These are phyloP conservation scores for Heteromurus nitidus DNA, from an alignment of 2,888 invertebrate genomes.

Conservation along the genomic window DNA sequence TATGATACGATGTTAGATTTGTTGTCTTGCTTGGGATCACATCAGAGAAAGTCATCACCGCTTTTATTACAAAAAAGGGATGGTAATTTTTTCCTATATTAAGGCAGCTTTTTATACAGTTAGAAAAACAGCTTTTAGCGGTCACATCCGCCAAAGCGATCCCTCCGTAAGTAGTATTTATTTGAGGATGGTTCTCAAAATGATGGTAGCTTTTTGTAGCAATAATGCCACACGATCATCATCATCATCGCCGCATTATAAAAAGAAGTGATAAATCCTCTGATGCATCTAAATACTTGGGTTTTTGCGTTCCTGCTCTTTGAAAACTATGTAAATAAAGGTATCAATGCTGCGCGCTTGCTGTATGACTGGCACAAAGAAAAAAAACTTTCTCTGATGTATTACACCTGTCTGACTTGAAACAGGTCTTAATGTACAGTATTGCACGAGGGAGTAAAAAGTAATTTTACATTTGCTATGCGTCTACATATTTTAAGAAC, in stretches of 20 bases:
- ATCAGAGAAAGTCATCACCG: slow-evolving; percentile 45
- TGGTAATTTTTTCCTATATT: slow-evolving; percentile 1
- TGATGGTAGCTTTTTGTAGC: too few relatives aligned
- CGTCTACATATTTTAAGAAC: too few relatives aligned
- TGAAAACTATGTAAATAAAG: too few relatives aligned
- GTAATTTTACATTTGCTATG: neutral
- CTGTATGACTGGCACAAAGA: neutral
- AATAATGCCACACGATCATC: too few relatives aligned
- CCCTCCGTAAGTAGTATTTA: neutral
- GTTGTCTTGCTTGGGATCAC: slow-evolving; percentile 29
- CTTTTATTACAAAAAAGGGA: neutral
- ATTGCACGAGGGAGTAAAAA: neutral
- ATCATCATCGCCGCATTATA: neutral
- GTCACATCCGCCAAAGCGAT: neutral
- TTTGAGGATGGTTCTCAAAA: slow-evolving; percentile 7
- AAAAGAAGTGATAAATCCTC: neutral
- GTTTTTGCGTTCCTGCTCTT: too few relatives aligned
- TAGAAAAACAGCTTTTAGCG: neutral
- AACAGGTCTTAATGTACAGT: neutral
- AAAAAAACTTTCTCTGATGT: slow-evolving; percentile 47
- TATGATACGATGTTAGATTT: too few relatives aligned
- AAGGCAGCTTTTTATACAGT: too few relatives aligned
- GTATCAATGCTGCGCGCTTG: neutral
- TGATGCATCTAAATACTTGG: neutral
- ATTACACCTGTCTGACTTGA: neutral